A percentile compares a stretch with the other conserved stretches of the same genome.
These are phyloP conservation scores for Vultur gryphus DNA, from an alignment of 2,797 vertebrate genomes.

Conservation along the genomic window DNA sequence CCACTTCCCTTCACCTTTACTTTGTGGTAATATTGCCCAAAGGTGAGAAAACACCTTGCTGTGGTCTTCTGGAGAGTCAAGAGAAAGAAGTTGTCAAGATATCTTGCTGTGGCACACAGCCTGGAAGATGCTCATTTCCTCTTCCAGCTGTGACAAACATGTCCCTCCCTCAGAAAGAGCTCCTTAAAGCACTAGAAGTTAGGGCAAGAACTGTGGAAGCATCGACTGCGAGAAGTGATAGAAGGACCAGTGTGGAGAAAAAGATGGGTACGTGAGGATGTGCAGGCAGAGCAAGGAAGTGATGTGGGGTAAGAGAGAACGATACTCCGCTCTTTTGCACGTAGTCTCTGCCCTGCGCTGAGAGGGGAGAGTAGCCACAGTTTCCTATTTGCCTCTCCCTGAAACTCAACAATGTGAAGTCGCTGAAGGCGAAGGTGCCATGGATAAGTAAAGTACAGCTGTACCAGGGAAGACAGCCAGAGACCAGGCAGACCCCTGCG, in stretches of 20 bases:
- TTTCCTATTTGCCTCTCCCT: not conserved
- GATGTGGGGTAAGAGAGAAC: fast-evolving
- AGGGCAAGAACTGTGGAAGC: not conserved
- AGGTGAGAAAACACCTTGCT: not conserved
- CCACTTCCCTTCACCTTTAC: not conserved
- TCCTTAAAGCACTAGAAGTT: not conserved
- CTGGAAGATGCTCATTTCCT: not conserved
- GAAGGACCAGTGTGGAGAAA: not conserved
- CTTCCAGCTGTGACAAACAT: not conserved
- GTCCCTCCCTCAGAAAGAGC: not conserved
- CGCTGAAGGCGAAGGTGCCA: not conserved
- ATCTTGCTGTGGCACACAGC: not conserved
- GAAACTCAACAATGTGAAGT: not conserved
- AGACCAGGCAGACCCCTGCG: not conserved
- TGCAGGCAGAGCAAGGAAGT: not conserved
- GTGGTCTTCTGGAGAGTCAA: not conserved
- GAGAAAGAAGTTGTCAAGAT: not conserved
- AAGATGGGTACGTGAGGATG: fast-evolving
- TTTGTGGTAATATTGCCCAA: not conserved
- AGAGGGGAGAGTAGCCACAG: not conserved
- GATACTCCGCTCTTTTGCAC: fast-evolving
- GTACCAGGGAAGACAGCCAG: not conserved
- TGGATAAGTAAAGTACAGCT: not conserved
- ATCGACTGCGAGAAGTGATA: not conserved
- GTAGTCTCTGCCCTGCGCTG: fast-evolving